Evolutionary conservation across 2,113 vertebrate genomes (phyloP), one percentile per base, ranked within the genome.

Genomic region (Maccullochella peelii): DNA sequence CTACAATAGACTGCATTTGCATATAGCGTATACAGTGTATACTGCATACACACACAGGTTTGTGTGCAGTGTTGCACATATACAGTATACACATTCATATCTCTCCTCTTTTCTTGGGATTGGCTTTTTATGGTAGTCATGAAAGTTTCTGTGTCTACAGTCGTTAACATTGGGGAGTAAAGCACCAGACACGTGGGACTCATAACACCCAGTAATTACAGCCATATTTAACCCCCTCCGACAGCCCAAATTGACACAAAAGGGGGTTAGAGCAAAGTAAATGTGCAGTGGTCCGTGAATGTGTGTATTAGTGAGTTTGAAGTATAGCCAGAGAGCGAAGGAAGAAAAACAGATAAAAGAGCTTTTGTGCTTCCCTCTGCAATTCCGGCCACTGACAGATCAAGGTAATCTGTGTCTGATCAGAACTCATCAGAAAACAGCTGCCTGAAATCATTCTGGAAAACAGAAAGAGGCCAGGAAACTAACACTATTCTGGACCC

Each of bases 61-160:
- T 69, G n/a, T 63, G 47, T 62, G 23, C 58, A 83, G 3, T 16
- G 44, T 18, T 44, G 38, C 21, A 83, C 12, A 75, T 77, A 33
- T 33, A 33, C 3, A 33, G 44, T 54, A 79, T 86, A 76, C 50
- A 69, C 33, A 69, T 76, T 63, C 67, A 84, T 79, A 62, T 62
- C 70, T 75, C 38, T 83, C 72, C 52, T 77, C 61, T 85, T 38
- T 70, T 85, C 80, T 79, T 73, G 81, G 86, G 87, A 89, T 87
- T 87, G 78, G 50, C 58, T 91, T 94, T 95, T 95, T 92, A 95
- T 94, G 88, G 89, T 47, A 33, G 74, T 85, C 78, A 86, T 93
- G 93, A 94, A 94, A 91, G 84, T 93, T 94, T 94, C 82, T 91
- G 89, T 87, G 92, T 94, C 92, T 74, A 86, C 85, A 93, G 91